These are phyloP conservation scores for Pygoscelis adeliae DNA, from an alignment of 2,113 vertebrate genomes.

Conservation along the genomic window DNA sequence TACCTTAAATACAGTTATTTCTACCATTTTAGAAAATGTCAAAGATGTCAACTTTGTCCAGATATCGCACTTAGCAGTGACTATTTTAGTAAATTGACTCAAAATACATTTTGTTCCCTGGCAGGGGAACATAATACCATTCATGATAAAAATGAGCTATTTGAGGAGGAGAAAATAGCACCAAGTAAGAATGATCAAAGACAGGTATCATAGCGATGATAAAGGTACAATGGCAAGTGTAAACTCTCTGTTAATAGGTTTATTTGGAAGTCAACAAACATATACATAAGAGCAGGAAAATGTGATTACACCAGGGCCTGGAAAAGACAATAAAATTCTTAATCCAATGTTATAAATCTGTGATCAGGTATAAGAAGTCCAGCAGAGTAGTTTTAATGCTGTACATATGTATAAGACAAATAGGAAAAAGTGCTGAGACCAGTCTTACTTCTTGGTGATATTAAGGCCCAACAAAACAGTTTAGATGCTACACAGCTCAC, in stretches of 20 bases:
- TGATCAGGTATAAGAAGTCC: neutral
- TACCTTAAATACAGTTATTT: constrained; percentile 76
- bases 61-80: constrained; percentile 74
- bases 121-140: constrained; percentile 66
- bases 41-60: constrained; percentile 77
- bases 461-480: neutral
- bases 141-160: constrained; percentile 67
- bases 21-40: constrained; percentile 82
- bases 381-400: neutral
- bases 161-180: constrained; percentile 53
- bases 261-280: neutral
- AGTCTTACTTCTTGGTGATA: neutral
- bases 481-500: neutral
- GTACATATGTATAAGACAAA: neutral
- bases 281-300: neutral
- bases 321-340: neutral
- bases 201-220: neutral
- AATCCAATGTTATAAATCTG: neutral
- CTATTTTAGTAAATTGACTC: constrained; percentile 74
- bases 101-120: constrained; percentile 71
- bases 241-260: neutral
- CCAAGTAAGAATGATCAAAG: neutral
- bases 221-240: neutral
- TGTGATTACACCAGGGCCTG: neutral
- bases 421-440: neutral